Conservation (phyloP, 2,113 vertebrate genomes). For the Hemicordylus capensis region DNA sequence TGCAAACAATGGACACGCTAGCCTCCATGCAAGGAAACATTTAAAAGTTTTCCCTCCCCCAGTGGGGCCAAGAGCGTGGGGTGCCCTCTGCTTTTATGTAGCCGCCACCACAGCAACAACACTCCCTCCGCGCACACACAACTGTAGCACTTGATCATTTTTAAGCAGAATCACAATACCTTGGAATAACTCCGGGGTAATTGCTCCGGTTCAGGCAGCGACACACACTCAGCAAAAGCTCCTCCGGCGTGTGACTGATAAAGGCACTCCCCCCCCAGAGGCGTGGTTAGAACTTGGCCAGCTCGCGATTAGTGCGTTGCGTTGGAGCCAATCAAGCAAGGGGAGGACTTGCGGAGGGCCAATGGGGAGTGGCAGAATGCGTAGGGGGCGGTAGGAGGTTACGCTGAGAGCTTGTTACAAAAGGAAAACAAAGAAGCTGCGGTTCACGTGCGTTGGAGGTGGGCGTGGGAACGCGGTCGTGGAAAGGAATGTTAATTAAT, state of each 20-base stretch:
- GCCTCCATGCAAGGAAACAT: background rate
- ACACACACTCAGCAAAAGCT: no score
- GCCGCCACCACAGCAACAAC: background rate
- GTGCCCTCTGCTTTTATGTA: background rate
- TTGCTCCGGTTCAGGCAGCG: no score
- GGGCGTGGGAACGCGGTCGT: background rate
- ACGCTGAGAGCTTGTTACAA: background rate
- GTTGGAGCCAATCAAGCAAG: background rate
- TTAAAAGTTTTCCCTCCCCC: background rate
- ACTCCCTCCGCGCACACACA: no score
- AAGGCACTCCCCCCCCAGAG: no score
- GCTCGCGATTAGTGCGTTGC: background rate
- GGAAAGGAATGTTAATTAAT: background rate
- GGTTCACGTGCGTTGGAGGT: background rate
- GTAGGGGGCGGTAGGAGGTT: background rate
- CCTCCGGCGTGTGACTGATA: no score
- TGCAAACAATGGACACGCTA: background rate
- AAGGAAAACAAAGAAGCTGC: background rate
- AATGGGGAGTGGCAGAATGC: background rate
- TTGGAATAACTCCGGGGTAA: background rate
- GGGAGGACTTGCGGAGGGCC: background rate
- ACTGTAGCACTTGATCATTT: background rate
- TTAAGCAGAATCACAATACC: background rate
- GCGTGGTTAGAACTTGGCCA: no score
- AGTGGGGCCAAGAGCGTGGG: no score